These are phyloP conservation scores for Chondrilla cf. caribensis DNA, from an alignment of 37 sponge, comb jelly and placozoan genomes.

Conservation along the genomic window DNA sequence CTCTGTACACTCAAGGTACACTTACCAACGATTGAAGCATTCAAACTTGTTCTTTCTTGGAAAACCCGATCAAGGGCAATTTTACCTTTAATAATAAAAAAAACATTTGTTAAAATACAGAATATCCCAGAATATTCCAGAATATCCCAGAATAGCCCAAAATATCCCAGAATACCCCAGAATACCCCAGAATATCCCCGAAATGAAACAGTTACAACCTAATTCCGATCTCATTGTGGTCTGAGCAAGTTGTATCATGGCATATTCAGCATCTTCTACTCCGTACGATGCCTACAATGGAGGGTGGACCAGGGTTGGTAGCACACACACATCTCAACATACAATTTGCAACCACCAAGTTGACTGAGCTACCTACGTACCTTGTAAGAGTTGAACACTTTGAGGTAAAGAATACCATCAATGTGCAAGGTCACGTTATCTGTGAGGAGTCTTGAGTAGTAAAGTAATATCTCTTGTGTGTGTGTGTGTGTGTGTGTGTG, in stretches of 20 bases:
- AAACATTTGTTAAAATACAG: not conserved
- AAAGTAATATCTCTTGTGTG: not conserved
- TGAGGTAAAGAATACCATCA: conserved; percentile 94
- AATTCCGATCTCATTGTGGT: conserved; percentile 99
- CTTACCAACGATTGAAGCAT: conserved; percentile 91
- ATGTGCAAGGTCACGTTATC: conserved; percentile 97
- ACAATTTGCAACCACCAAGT: too few relatives aligned
- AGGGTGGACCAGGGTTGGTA: not conserved
- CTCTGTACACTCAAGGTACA: too few relatives aligned
- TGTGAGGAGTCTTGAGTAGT: conserved; percentile 19
- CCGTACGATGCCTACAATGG: conserved; percentile 88
- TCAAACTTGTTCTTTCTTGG: conserved; percentile 89
- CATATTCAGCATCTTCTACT: conserved; percentile 93
- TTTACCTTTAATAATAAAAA: conserved; percentile 70
- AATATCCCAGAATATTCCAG: too few relatives aligned
- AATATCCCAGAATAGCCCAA: too few relatives aligned
- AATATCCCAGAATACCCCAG: too few relatives aligned
- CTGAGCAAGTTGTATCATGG: conserved; percentile 94
- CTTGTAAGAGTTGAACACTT: conserved; percentile 82
- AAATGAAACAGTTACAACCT: too few relatives aligned
- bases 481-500: not conserved
- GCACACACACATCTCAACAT: too few relatives aligned
- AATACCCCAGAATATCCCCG: too few relatives aligned
- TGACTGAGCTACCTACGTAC: too few relatives aligned
- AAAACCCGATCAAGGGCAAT: conserved; percentile 93